phyloP scores from a whole-genome alignment of 2,888 invertebrate species.

The Calameuta filiformis region DNA sequence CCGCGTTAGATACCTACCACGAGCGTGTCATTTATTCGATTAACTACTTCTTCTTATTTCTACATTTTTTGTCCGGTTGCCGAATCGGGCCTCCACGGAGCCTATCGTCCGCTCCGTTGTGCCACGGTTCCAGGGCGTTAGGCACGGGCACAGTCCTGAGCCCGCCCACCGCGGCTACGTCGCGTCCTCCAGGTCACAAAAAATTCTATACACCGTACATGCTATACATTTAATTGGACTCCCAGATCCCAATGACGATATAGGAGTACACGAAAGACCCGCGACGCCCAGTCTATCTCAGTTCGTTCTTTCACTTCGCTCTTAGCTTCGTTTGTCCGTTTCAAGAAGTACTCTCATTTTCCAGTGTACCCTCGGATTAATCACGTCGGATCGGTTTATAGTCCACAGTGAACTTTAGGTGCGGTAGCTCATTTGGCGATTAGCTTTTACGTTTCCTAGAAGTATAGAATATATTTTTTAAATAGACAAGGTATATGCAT shows the following conservation, averaged over 20 bases:
- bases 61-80: constrained; percentile 11
- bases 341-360: background rate
- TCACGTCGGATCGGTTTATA: background rate
- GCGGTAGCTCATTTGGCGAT: background rate
- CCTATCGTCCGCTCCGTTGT: constrained; percentile 31
- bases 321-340: background rate
- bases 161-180: constrained; percentile 30
- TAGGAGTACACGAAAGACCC: constrained; percentile 1
- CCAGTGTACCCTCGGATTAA: background rate
- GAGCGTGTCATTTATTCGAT: constrained; percentile 56
- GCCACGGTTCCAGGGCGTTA: constrained; percentile 37
- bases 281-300: background rate
- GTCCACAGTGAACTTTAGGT: background rate
- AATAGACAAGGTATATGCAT: background rate
- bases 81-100: constrained; percentile 14
- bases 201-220: constrained; percentile 28
- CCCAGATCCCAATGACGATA: constrained; percentile 15
- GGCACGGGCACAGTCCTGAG: constrained; percentile 36
- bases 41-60: constrained; percentile 36
- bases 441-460: background rate
- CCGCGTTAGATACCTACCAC: constrained; percentile 32
- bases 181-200: constrained; percentile 29
- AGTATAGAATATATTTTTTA: background rate
- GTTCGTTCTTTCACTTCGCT: background rate
- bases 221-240: constrained; percentile 43